phyloP scores from a whole-genome alignment of 2,888 invertebrate genomes.

The Eupithecia inturbata region DNA sequence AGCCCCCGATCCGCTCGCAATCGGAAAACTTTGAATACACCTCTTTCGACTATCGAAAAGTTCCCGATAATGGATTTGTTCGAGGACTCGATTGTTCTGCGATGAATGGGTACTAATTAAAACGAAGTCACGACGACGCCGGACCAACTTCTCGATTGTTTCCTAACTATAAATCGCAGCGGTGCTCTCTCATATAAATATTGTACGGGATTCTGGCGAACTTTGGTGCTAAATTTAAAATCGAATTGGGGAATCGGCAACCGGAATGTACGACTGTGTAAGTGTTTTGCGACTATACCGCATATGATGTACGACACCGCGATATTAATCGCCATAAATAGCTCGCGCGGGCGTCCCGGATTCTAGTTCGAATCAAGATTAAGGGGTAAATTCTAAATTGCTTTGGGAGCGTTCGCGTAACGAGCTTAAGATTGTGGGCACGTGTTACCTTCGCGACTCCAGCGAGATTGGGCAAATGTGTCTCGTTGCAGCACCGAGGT shows the following conservation, averaged over 20 bases:
- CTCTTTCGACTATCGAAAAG: constrained; percentile 83
- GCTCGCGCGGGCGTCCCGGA: constrained; percentile 54
- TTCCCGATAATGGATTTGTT: constrained; percentile 82
- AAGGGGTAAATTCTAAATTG: constrained; percentile 73
- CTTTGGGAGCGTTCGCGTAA: constrained; percentile 68
- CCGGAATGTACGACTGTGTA: constrained; percentile 51
- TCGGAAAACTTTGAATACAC: constrained; percentile 78
- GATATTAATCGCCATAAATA: constrained; percentile 61
- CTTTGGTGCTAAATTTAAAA: constrained; percentile 81
- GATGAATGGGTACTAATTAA: constrained; percentile 85
- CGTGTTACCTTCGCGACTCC: constrained; percentile 66
- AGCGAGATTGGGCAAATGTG: constrained; percentile 68
- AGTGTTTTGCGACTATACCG: constrained; percentile 44
- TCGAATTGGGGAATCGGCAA: constrained; percentile 67
- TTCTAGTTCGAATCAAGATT: constrained; percentile 64
- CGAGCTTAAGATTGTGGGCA: constrained; percentile 78
- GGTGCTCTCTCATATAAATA: constrained; percentile 76
- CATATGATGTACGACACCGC: constrained; percentile 46
- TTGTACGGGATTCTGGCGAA: constrained; percentile 66
- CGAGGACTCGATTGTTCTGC: constrained; percentile 81
- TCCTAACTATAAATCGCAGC: constrained; percentile 79
- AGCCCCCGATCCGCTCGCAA: constrained; percentile 67
- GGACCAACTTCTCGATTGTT: constrained; percentile 81
- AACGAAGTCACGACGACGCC: constrained; percentile 81
- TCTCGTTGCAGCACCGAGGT: constrained; percentile 45